phyloP scores from a whole-genome alignment of 1,140 invertebrate species.

The Hesperophylax magnus region DNA sequence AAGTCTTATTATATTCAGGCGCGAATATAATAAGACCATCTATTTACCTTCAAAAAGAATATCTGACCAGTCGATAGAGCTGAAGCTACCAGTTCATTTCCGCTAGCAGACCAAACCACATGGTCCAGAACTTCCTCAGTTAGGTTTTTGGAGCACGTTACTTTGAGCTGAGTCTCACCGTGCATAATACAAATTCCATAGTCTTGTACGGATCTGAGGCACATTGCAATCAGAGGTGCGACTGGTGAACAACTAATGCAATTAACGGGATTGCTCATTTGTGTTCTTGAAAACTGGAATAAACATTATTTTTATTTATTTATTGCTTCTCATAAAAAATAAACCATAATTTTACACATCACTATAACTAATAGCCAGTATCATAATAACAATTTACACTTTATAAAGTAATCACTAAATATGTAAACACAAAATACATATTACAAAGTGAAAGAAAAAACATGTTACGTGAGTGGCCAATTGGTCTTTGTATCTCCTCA shows the following conservation, averaged over 20 bases:
- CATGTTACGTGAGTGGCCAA: no score
- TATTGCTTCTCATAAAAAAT: no score
- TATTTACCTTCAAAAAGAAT: conserved; percentile 64
- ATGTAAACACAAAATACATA: no score
- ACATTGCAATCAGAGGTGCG: conserved; percentile 63
- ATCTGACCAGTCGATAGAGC: conserved; percentile 65
- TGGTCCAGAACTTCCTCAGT: conserved; percentile 65
- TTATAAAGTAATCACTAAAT: no score
- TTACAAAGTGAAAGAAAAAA: no score
- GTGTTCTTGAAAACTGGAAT: conserved; percentile 40
- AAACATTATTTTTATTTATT: neutral
- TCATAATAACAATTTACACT: no score
- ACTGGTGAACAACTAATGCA: conserved; percentile 61
- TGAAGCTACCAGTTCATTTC: conserved; percentile 62
- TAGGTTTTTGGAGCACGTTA: conserved; percentile 59
- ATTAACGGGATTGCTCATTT: conserved; percentile 40
- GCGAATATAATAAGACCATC: neutral
- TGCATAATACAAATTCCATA: conserved; percentile 59
- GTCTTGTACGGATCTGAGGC: conserved; percentile 61
- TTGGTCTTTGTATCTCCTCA: no score
- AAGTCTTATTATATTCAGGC: no score
- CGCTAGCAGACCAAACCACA: conserved; percentile 63
- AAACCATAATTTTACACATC: no score
- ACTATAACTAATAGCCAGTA: no score
- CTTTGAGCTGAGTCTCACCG: conserved; percentile 19